Evolutionary conservation across 64 coral and sea anemone genomes (phyloP), one percentile per base, ranked within the genome.

Genomic region (Actinia equina): DNA sequence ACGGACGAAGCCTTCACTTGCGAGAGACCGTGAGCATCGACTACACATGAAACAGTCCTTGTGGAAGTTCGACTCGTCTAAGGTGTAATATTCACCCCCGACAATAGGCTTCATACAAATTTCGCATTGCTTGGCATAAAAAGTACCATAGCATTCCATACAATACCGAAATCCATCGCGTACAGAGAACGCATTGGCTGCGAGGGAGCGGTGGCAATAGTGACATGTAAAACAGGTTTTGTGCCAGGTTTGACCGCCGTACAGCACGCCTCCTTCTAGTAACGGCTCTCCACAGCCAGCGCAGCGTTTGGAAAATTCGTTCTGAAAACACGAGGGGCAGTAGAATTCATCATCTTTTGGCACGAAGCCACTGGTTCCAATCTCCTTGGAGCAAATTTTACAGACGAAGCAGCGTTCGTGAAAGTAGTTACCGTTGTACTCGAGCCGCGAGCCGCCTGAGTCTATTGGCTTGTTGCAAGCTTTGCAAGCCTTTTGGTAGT

Each of bases 381-480:
- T 97, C 1, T 87, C 91, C 41, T 91, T 84, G 17, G 59, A n/a
- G 59, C 94, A 97, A 15, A 90, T 53, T 3, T 83, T 85, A 58
- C 94, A 97, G 57, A 91, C 89, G 82, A 97, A 97, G 51, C 94
- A 97, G 8, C 91, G 88, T 10, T 97, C 94, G 22, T 97, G 94
- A 88, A 91, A 97, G 59, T 90, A 97, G 17, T 92, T 89, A 2
- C 86, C 91, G 51, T 93, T 97, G 74, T 93, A 97, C 17, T 97
- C 94, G 12, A 97, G 77, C 43, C 94, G 86, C 14, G 94, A 91
- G 45, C 88, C 92, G 37, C 94, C 94, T 18, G 94, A 97, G 54
- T 93, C 91, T 22, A 97, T 97, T 59, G 87, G 88, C 19, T 93
- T 80, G 30, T 42, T 64, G 86, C 94, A 97, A 2, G 89, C 91